These are phyloP conservation scores for Orchesella cincta DNA, from an alignment of 1,140 invertebrate species.

Conservation along the genomic window DNA sequence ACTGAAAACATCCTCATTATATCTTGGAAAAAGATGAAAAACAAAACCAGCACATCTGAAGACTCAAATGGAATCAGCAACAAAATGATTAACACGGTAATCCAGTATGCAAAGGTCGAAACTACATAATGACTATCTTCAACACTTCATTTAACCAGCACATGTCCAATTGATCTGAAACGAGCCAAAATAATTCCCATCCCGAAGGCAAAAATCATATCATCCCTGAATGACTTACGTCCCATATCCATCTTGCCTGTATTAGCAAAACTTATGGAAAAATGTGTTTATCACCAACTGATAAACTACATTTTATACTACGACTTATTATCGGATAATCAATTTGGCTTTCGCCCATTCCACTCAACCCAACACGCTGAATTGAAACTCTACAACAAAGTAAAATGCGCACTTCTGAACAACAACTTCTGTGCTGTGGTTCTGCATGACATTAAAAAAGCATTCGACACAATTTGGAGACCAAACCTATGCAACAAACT, in stretches of 20 bases:
- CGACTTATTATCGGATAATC: neutral
- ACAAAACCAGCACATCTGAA: neutral
- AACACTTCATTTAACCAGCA: neutral
- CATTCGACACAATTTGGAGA: slow-evolving; percentile 25
- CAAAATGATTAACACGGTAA: neutral
- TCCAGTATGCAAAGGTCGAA: neutral
- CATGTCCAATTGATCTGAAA: neutral
- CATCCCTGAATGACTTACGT: neutral
- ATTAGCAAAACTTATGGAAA: neutral
- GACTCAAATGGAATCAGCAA: neutral
- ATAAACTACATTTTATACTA: neutral
- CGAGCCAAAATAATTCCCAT: neutral
- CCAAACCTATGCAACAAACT: slow-evolving; percentile 25
- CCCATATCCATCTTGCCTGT: neutral
- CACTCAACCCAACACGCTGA: slow-evolving; percentile 27
- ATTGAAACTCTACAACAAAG: neutral
- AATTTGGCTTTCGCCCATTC: slow-evolving; percentile 32
- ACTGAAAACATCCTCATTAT: neutral
- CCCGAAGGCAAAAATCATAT: neutral
- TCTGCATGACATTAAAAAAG: slow-evolving; percentile 31
- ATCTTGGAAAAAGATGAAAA: neutral
- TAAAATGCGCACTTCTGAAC: neutral
- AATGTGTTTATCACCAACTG: neutral
- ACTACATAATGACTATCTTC: neutral
- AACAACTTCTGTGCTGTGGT: slow-evolving; percentile 21